Evolutionary conservation across 1,140 invertebrate genomes (phyloP).

Genomic region (Drosophila repletoides): DNA sequence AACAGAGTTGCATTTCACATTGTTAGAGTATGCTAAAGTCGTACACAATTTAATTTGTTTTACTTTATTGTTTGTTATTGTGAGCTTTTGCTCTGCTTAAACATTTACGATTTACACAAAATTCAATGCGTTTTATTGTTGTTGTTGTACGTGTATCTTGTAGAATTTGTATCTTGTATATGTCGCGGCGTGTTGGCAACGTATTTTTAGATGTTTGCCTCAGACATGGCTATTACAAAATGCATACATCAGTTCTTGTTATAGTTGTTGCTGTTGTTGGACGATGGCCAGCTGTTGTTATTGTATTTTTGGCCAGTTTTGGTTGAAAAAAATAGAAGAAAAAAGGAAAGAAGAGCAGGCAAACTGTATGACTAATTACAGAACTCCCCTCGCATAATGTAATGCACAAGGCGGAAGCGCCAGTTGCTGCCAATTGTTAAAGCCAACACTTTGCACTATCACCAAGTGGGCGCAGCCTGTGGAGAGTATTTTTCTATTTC

Average conservation of each 20-base stretch:
- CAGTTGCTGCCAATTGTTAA: constrained; percentile 50
- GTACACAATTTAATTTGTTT: not conserved
- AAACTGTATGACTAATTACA: constrained; percentile 43
- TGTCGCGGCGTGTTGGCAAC: constrained; percentile 24
- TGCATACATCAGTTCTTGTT: constrained; percentile 30
- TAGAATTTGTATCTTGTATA: constrained; percentile 21
- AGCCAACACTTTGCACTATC: constrained; percentile 49
- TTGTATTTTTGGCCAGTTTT: constrained; percentile 33
- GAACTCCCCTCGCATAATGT: not conserved
- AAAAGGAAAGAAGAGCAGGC: not conserved
- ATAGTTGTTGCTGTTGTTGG: constrained; percentile 20
- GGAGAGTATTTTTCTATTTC: not conserved
- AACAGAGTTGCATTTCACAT: no score
- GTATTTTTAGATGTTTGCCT: constrained; percentile 62
- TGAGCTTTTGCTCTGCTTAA: not conserved
- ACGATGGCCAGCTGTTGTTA: constrained; percentile 30
- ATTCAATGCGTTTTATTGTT: constrained; percentile 16
- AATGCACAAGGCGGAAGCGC: constrained; percentile 48
- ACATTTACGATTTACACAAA: constrained; percentile 4
- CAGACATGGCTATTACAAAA: constrained; percentile 52
- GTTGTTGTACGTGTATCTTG: constrained; percentile 35
- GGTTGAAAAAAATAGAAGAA: not conserved
- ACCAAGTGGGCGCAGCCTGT: not conserved
- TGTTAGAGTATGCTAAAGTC: not conserved
- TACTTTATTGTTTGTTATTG: not conserved